phyloP scores from a whole-genome alignment of 2,888 invertebrate species.

The Leptopilina drosophilae region DNA sequence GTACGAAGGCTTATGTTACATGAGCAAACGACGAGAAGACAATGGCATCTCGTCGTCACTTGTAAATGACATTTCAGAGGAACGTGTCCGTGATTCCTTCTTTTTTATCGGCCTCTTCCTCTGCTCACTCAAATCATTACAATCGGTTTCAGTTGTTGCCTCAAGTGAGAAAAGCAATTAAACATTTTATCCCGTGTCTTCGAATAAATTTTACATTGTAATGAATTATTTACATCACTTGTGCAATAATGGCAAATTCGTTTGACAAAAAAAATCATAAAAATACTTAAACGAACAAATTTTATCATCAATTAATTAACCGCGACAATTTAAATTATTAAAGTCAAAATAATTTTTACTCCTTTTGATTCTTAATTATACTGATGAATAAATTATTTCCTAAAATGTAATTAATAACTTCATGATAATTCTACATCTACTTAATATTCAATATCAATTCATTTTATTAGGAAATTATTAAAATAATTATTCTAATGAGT shows the following conservation, averaged over 20 bases:
- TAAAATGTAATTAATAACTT: too few species aligned
- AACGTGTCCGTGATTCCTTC: conserved; percentile 65
- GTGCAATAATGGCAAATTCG: neutral
- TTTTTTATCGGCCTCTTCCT: conserved; percentile 39
- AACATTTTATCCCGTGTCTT: conserved; percentile 7
- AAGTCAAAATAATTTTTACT: too few species aligned
- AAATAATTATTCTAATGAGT: too few species aligned
- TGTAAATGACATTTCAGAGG: conserved; percentile 60
- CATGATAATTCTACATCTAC: too few species aligned
- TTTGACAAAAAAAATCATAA: neutral
- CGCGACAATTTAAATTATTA: too few species aligned
- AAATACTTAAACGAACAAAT: neutral
- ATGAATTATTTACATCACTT: neutral
- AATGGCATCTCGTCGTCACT: conserved; percentile 58
- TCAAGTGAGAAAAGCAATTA: conserved; percentile 13
- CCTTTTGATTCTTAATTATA: too few species aligned
- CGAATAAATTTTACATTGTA: neutral
- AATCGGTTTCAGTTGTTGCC: conserved; percentile 25
- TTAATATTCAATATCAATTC: too few species aligned
- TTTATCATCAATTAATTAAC: neutral
- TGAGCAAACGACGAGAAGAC: conserved; percentile 54
- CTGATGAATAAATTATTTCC: too few species aligned
- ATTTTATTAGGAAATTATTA: too few species aligned
- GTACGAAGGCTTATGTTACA: conserved; percentile 43
- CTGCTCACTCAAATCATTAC: conserved; percentile 5